A percentile compares a stretch with the other conserved stretches of the same genome.
Evolutionary conservation across 2,113 vertebrate species (phyloP).

Genomic region (Lophotis ruficrista): DNA sequence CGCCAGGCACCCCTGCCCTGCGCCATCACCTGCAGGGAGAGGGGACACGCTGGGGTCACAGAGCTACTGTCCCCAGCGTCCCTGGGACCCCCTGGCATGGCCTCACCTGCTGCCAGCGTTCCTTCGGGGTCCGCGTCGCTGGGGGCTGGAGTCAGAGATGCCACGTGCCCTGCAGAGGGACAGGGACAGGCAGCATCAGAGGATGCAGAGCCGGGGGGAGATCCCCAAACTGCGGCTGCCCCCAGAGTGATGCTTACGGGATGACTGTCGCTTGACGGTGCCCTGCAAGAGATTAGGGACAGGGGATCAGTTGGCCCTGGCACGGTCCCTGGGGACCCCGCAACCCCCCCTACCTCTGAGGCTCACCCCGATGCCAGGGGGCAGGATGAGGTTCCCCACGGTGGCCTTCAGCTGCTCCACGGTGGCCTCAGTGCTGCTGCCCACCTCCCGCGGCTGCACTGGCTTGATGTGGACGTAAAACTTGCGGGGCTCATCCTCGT

Average conservation of each 20-base stretch:
- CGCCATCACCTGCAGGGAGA: neutral
- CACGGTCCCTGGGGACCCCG: rapidly evolving
- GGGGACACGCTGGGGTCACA: neutral
- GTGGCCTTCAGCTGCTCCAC: slow-evolving; percentile 90
- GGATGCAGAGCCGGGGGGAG: neutral
- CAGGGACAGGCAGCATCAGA: neutral
- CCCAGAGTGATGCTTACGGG: neutral
- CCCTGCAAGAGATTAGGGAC: slow-evolving; percentile 68
- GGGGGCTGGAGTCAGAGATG: neutral
- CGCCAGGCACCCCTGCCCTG: neutral
- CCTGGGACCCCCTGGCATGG: rapidly evolving
- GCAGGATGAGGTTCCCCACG: slow-evolving; percentile 85
- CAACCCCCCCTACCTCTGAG: neutral
- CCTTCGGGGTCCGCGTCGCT: neutral
- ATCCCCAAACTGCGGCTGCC: rapidly evolving
- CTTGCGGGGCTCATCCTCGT: slow-evolving; percentile 90
- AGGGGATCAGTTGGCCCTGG: neutral
- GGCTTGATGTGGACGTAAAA: slow-evolving; percentile 93
- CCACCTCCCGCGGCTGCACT: slow-evolving; percentile 63
- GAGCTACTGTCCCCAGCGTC: neutral
- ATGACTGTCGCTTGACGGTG: slow-evolving; percentile 79
- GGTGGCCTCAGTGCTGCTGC: slow-evolving; percentile 72
- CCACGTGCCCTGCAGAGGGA: neutral
- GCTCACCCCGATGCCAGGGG: slow-evolving; percentile 79
- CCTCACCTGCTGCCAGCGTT: neutral